Percentiles rank a stretch among this genome's conserved stretches.
Conservation (phyloP, 2,113 vertebrate genomes). For the Sinocyclocheilus grahami region DNA sequence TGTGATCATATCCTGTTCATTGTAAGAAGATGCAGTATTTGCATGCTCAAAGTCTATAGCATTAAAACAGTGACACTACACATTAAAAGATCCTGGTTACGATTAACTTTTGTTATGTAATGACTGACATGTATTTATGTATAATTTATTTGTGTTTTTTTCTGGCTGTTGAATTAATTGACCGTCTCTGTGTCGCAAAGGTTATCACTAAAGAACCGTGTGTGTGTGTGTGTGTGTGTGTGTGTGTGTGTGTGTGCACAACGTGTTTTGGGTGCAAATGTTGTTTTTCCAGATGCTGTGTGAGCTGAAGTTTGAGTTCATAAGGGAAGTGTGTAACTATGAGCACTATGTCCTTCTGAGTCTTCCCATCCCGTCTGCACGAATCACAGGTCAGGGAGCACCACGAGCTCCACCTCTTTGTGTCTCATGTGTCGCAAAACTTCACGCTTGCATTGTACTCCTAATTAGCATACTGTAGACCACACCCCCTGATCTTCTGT, state of each 20-base stretch:
- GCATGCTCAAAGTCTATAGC: neutral
- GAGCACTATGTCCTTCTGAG: conserved; percentile 96
- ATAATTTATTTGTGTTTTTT: neutral
- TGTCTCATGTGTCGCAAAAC: neutral
- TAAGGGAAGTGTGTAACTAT: conserved; percentile 94
- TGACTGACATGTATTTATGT: neutral
- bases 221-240: neutral
- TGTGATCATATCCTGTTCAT: neutral
- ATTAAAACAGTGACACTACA: neutral
- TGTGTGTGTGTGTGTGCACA: neutral
- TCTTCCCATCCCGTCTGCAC: conserved; percentile 87
- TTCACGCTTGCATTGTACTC: conserved; percentile 21
- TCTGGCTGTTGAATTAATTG: neutral
- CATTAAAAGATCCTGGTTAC: neutral
- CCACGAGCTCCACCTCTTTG: neutral
- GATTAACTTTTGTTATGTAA: neutral
- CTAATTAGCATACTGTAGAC: conserved; percentile 9
- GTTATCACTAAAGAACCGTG: neutral
- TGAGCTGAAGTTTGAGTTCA: conserved; percentile 95
- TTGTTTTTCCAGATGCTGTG: conserved; percentile 74
- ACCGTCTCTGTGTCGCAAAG: neutral
- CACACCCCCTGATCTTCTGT: conserved; percentile 47
- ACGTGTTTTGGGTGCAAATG: too few relatives aligned
- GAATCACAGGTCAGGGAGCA: conserved; percentile 73
- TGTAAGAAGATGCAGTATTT: neutral